phyloP scores from a whole-genome alignment of 1,140 invertebrate species.

The Brachystomella parvula region DNA sequence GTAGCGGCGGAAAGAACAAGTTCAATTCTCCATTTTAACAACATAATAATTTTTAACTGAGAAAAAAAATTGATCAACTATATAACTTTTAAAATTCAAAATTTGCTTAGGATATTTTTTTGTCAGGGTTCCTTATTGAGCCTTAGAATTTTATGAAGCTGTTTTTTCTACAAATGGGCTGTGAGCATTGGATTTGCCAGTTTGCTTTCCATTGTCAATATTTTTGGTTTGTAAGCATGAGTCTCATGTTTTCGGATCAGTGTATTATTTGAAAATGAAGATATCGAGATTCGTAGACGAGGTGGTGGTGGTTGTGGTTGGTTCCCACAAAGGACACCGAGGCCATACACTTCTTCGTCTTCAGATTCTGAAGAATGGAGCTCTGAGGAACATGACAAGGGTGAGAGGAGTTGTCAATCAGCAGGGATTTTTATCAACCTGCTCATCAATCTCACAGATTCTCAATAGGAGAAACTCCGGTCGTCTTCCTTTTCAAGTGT shows the following conservation, averaged over 20 bases:
- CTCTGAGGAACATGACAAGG: neutral
- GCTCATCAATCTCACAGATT: neutral
- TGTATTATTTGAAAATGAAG: neutral
- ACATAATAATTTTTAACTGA: neutral
- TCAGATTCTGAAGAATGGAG: neutral
- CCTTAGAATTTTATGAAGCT: neutral
- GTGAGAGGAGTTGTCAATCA: neutral
- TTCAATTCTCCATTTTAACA: neutral
- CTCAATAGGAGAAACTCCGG: neutral
- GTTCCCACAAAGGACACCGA: neutral
- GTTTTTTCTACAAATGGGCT: neutral
- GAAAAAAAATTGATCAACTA: neutral
- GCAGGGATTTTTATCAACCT: too few relatives aligned
- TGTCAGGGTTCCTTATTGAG: too few relatives aligned
- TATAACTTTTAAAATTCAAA: neutral
- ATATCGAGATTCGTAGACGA: neutral
- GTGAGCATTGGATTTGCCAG: neutral
- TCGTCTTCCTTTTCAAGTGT: neutral
- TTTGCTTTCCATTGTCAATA: neutral
- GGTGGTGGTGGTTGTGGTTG: neutral
- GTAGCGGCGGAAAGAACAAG: neutral
- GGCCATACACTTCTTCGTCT: neutral
- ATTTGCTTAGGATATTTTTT: neutral
- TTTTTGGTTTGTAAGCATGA: neutral
- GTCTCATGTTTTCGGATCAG: neutral